These are phyloP conservation scores for Cossypha dichroa DNA, from an alignment of 2,797 vertebrate species.

Conservation along the genomic window DNA sequence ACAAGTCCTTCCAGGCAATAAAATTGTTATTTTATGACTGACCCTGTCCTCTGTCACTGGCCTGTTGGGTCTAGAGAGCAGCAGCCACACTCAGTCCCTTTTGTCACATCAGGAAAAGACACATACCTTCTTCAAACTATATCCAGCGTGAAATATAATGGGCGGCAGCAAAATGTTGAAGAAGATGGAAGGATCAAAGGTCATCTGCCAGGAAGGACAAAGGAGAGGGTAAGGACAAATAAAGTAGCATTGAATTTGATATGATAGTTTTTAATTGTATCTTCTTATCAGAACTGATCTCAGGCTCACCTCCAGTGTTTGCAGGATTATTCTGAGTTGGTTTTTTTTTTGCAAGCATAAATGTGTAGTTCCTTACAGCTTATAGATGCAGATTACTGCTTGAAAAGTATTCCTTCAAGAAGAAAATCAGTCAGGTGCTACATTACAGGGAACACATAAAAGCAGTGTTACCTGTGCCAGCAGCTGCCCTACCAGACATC, in stretches of 20 bases:
- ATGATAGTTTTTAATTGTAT: background rate
- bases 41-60: background rate
- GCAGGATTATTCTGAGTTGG: background rate
- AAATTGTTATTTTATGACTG: background rate
- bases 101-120: background rate
- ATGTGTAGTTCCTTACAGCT: background rate
- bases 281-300: background rate
- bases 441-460: background rate
- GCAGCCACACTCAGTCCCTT: background rate
- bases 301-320: background rate
- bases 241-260: background rate
- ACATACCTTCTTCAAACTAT: conserved; percentile 87
- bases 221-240: conserved; percentile 10
- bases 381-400: background rate
- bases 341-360: background rate
- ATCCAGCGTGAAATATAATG: conserved; percentile 87
- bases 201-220: conserved; percentile 79
- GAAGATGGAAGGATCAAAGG: conserved; percentile 87
- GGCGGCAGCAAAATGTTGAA: conserved; percentile 88
- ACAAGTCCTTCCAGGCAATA: background rate
- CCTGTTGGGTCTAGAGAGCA: background rate
- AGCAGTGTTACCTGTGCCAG: background rate
- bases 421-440: background rate
- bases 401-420: background rate
- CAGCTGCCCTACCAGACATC: background rate